Conservation (phyloP, 2,888 invertebrate genomes). For the Acronicta alni region DNA sequence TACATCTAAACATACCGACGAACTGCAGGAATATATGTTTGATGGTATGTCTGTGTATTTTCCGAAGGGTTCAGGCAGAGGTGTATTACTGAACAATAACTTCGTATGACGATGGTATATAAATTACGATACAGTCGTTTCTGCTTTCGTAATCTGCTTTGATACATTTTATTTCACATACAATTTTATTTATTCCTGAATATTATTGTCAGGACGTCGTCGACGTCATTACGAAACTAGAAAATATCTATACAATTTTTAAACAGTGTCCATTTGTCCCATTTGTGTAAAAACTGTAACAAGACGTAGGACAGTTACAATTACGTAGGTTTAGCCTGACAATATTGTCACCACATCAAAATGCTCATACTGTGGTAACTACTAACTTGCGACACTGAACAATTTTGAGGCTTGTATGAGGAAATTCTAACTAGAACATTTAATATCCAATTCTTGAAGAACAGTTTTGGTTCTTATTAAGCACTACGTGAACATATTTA, state of each 20-base stretch:
- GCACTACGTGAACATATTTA: slow-evolving; percentile 62
- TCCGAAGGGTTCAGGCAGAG: too few species aligned
- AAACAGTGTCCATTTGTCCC: neutral
- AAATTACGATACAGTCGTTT: too few species aligned
- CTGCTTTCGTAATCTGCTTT: too few species aligned
- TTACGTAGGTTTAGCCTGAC: slow-evolving; percentile 17
- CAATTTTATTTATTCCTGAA: too few species aligned
- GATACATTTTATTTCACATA: too few species aligned
- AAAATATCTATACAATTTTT: neutral
- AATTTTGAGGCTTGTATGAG: slow-evolving; percentile 47
- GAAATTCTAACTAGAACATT: slow-evolving; percentile 50
- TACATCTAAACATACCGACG: too few species aligned
- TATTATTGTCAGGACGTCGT: too few species aligned
- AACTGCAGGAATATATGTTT: too few species aligned
- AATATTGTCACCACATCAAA: slow-evolving; percentile 51
- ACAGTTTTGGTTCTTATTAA: slow-evolving; percentile 51
- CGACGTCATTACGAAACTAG: neutral
- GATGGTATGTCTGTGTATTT: too few species aligned
- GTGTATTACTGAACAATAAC: too few species aligned
- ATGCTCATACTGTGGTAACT: slow-evolving; percentile 38
- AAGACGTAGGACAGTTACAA: slow-evolving; percentile 29
- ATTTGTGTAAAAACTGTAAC: slow-evolving; percentile 10
- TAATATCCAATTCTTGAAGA: slow-evolving; percentile 51
- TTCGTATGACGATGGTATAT: too few species aligned
- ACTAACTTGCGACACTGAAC: slow-evolving; percentile 39